These are phyloP conservation scores for Bryconaethiops microstoma DNA, from an alignment of 2,797 vertebrate genomes.

Conservation along the genomic window DNA sequence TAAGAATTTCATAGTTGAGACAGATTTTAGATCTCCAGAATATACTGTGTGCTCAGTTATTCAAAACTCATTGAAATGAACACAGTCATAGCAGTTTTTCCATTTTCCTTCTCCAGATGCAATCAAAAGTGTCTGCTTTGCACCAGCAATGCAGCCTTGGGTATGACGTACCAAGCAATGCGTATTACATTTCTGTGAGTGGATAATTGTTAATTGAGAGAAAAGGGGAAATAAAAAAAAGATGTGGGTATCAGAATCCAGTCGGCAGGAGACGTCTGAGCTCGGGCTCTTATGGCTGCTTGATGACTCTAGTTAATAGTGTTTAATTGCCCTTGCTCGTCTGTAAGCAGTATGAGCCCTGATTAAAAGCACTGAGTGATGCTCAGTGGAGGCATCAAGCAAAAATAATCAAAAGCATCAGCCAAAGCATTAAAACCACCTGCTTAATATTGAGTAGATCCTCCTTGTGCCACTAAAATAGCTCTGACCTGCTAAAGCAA, in stretches of 20 bases:
- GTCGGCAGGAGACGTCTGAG: constrained; percentile 5
- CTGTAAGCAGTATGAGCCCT: constrained; percentile 60
- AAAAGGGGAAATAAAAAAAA: not conserved
- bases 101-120: not conserved
- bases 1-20: not conserved
- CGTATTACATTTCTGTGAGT: not conserved
- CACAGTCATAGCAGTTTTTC: not conserved
- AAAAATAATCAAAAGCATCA: constrained; percentile 18
- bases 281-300: constrained; percentile 12
- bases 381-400: not conserved
- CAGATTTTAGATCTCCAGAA: not conserved
- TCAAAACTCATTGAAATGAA: not conserved
- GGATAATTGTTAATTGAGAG: not conserved
- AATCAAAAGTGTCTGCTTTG: not conserved
- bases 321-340: constrained; percentile 70
- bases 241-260: constrained; percentile 16
- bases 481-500: too few species aligned
- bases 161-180: not conserved
- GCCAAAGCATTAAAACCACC: too few species aligned
- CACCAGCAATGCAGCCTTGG: not conserved
- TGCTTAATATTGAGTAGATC: too few species aligned
- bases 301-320: constrained; percentile 66
- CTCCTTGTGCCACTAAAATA: too few species aligned
- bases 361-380: constrained; percentile 40
- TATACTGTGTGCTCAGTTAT: not conserved